Evolutionary conservation across 92 coral and sea anemone species (phyloP).

Genomic region (Porites rus): DNA sequence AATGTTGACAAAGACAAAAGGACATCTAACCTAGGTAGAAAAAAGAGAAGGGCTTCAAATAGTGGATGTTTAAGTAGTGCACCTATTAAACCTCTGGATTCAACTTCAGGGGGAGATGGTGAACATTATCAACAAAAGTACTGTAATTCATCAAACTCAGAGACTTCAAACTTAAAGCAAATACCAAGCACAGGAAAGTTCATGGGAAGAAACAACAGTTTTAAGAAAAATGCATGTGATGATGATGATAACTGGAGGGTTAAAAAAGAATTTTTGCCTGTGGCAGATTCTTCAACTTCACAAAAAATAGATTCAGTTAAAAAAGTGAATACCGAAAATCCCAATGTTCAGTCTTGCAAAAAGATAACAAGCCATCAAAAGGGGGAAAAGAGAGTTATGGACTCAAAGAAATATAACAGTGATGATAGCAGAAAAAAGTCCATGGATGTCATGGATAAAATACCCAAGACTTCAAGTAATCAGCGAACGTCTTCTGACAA

Average conservation of each 20-base stretch:
- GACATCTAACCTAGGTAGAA: background rate
- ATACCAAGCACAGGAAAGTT: slow-evolving; percentile 12
- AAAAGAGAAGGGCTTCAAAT: background rate
- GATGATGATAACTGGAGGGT: slow-evolving; percentile 36
- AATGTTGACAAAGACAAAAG: background rate
- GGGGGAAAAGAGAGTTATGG: background rate
- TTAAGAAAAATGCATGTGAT: slow-evolving; percentile 13
- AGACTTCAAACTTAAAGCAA: background rate
- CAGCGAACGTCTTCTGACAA: background rate
- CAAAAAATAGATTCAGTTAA: background rate
- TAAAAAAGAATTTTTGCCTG: background rate
- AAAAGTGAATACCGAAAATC: background rate
- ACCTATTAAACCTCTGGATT: background rate
- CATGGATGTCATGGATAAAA: background rate
- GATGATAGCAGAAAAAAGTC: background rate
- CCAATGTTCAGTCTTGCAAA: background rate
- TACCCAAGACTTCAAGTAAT: background rate
- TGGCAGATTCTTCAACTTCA: background rate
- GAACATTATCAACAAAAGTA: slow-evolving; percentile 1
- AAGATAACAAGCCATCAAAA: slow-evolving; percentile 6
- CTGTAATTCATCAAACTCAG: slow-evolving; percentile 2
- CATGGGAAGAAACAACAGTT: background rate
- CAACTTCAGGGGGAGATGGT: background rate
- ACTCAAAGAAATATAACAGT: background rate
- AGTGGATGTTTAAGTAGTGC: background rate